A percentile compares a stretch with the other conserved stretches of the same genome.
phyloP scores from a whole-genome alignment of 2,797 vertebrate genomes.

The Oreochromis mossambicus region DNA sequence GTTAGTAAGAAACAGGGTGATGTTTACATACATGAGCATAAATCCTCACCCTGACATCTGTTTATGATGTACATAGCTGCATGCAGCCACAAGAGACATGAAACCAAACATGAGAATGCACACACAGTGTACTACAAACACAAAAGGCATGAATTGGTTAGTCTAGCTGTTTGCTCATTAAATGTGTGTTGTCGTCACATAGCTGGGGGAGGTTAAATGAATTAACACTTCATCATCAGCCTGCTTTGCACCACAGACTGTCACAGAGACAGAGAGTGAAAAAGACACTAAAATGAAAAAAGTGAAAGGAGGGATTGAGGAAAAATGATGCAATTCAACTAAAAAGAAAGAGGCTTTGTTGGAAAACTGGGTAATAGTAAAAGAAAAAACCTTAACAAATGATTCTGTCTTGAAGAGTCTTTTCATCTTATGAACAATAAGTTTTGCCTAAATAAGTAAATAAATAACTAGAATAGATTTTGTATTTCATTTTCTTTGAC shows the following conservation, averaged over 20 bases:
- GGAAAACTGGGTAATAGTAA: not conserved
- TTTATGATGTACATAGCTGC: not conserved
- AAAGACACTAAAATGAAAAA: not conserved
- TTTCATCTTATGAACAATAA: not conserved
- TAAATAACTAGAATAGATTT: not conserved
- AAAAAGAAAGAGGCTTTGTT: not conserved
- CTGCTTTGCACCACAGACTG: slow-evolving; percentile 42
- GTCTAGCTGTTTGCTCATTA: slow-evolving; percentile 56
- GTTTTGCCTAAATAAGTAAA: not conserved
- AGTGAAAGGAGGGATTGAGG: not conserved
- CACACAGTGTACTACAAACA: not conserved
- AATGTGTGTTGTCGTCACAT: slow-evolving; percentile 54
- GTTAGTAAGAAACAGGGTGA: not conserved
- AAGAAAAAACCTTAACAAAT: not conserved
- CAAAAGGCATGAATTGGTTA: slow-evolving; percentile 49
- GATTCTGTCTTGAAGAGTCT: not conserved
- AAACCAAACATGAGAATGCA: not conserved
- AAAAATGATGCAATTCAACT: not conserved
- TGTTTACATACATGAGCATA: not conserved
- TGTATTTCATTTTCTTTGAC: not conserved
- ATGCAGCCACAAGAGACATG: not conserved
- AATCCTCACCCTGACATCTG: slow-evolving; percentile 7
- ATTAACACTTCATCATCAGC: slow-evolving; percentile 60
- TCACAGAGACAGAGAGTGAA: slow-evolving; percentile 5
- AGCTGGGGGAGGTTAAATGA: slow-evolving; percentile 52